Percentiles rank a stretch among this genome's conserved stretches.
These are phyloP conservation scores for Chromoteleia sp. DNA, from an alignment of 2,888 invertebrate genomes.

Conservation along the genomic window DNA sequence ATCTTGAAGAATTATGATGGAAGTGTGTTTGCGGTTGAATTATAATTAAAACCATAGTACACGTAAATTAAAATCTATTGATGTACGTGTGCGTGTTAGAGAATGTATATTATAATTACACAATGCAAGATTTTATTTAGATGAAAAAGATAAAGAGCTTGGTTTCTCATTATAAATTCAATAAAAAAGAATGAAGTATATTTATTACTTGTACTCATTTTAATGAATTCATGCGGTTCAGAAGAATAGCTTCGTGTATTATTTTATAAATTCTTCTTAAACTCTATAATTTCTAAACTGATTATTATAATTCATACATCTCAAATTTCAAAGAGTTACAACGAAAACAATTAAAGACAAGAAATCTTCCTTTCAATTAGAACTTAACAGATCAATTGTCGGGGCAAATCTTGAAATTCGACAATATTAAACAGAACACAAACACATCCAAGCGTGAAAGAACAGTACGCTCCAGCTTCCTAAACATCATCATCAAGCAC, in stretches of 20 bases:
- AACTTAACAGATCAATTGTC: slow-evolving; percentile 10
- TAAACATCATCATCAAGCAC: slow-evolving; percentile 23
- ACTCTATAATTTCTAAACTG: too few relatives aligned
- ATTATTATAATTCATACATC: too few relatives aligned
- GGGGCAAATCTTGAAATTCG: neutral
- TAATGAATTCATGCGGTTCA: too few relatives aligned
- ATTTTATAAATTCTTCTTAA: too few relatives aligned
- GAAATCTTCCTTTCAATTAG: too few relatives aligned
- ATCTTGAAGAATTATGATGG: slow-evolving; percentile 36
- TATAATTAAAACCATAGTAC: slow-evolving; percentile 34
- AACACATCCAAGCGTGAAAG: slow-evolving; percentile 2
- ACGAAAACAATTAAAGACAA: slow-evolving; percentile 1
- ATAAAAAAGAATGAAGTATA: too few relatives aligned
- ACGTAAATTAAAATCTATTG: slow-evolving; percentile 8
- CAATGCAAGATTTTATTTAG: neutral
- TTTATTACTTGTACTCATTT: too few relatives aligned
- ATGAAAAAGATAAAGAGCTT: neutral
- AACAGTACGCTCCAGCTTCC: slow-evolving; percentile 4
- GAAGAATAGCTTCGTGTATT: too few relatives aligned
- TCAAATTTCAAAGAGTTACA: too few relatives aligned
- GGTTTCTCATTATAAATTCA: too few relatives aligned
- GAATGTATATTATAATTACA: neutral
- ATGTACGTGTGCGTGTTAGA: neutral
- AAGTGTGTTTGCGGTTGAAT: slow-evolving; percentile 27
- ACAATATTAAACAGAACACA: slow-evolving; percentile 12